These are phyloP conservation scores for Tachysurus vachellii DNA, from an alignment of 2,113 vertebrate genomes.

Conservation along the genomic window DNA sequence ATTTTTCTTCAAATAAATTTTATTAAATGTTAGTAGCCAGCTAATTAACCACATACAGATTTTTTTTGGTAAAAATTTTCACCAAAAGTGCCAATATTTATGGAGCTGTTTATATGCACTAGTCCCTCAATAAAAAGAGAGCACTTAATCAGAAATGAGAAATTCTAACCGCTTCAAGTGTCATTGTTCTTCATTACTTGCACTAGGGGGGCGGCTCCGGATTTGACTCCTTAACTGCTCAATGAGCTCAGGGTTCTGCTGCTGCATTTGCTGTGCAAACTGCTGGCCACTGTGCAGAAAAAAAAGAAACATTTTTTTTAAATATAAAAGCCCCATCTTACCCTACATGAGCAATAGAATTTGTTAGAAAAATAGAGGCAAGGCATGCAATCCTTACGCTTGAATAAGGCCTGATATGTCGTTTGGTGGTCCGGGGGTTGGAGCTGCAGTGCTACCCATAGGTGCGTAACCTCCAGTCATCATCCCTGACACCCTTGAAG, in stretches of 20 bases:
- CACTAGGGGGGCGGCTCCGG: slow-evolving; percentile 86
- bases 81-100: not conserved
- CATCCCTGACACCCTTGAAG: slow-evolving; percentile 93
- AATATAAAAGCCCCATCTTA: not conserved
- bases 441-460: slow-evolving; percentile 51
- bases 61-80: not conserved
- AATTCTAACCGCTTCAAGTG: slow-evolving; percentile 35
- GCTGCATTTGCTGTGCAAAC: slow-evolving; percentile 96
- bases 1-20: not conserved
- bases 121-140: not conserved
- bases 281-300: slow-evolving; percentile 83
- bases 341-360: not conserved
- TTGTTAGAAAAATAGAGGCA: not conserved
- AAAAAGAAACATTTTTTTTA: not conserved
- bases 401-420: slow-evolving; percentile 93
- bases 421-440: slow-evolving; percentile 50
- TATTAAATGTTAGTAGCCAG: not conserved
- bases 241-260: slow-evolving; percentile 94
- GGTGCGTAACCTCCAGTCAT: slow-evolving; percentile 84
- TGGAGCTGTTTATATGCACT: no score
- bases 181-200: slow-evolving; percentile 87
- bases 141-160: not conserved
- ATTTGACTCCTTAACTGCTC: slow-evolving; percentile 92
- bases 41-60: not conserved
- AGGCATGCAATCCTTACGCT: slow-evolving; percentile 78